phyloP scores from a whole-genome alignment of 2,113 vertebrate genomes.

The cattle (Bos taurus) region ARS-UCD2.0 NC_037332.1:64687501-64688000 shows the following conservation, averaged over 20 bases:
- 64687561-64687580: neutral
- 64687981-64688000: neutral
- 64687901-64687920: neutral
- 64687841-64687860: neutral
- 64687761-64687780: neutral
- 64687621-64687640: neutral
- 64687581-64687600: neutral
- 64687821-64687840: neutral
- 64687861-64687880: neutral
- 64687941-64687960: neutral
- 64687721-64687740: fast-evolving
- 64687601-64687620: neutral
- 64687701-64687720: fast-evolving
- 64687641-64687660: too few species aligned
- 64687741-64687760: neutral
- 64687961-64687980: neutral
- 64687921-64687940: neutral
- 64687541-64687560: neutral
- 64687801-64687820: neutral
- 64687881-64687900: neutral
- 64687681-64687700: neutral
- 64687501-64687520: neutral
- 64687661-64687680: neutral
- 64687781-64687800: neutral
- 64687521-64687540: neutral